Conservation (phyloP, 2,113 vertebrate species). For the Myrmecophaga tridactyla region DNA sequence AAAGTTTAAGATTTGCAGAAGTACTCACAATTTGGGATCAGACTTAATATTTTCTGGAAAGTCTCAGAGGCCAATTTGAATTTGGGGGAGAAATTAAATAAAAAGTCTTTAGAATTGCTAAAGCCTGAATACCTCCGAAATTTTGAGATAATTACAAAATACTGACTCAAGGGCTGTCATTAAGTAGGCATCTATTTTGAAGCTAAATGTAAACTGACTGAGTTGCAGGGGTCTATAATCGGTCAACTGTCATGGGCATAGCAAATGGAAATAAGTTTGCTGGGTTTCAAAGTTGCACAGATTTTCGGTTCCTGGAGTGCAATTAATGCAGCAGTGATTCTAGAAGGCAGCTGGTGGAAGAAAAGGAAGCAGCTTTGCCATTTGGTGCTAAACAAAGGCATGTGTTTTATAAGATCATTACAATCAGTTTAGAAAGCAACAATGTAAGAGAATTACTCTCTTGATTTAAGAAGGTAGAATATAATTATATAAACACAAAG, state of each 20-base stretch:
- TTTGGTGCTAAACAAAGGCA: conserved; percentile 10
- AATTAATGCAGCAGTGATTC: not conserved
- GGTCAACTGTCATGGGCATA: not conserved
- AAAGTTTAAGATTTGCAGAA: not conserved
- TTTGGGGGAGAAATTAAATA: not conserved
- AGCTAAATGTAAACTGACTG: not conserved
- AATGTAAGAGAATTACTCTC: not conserved
- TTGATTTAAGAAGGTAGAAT: not conserved
- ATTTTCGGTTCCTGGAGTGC: not conserved
- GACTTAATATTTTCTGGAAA: not conserved
- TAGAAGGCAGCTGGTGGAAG: not conserved
- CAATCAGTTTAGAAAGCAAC: not conserved
- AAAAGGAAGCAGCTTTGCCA: not conserved
- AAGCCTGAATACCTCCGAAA: not conserved
- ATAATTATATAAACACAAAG: not conserved
- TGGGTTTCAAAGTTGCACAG: not conserved
- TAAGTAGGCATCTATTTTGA: not conserved
- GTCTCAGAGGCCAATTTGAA: not conserved
- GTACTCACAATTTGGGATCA: not conserved
- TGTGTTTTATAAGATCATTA: conserved; percentile 4
- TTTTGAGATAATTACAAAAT: not conserved
- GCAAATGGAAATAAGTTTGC: not conserved
- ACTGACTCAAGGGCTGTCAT: not conserved
- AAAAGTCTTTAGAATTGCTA: not conserved
- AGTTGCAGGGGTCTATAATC: not conserved